Evolutionary conservation across 2,888 invertebrate species (phyloP), one percentile per base, ranked within the genome.

Genomic region (Volucella inflata): DNA sequence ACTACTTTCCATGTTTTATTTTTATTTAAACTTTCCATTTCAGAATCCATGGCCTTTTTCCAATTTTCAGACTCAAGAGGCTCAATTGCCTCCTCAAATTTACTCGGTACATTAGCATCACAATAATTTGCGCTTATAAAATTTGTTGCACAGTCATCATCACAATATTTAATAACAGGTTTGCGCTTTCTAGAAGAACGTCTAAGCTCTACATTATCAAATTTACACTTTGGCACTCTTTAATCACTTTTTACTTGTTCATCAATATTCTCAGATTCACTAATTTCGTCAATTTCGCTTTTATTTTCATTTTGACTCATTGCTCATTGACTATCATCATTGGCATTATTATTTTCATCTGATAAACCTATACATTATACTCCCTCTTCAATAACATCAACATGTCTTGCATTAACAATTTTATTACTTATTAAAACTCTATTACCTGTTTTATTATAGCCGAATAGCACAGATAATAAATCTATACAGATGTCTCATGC

Each of bases 1-100:
- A 89, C 88, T 74, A 90, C n/a, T 87, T 85, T 71, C 89, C 89
- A 90, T 21, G 89, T 90, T 40, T 89, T 85, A 74, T 90, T 90
- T 85, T 88, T 88, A 46, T 80, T 89, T 48, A 65, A 65, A 38
- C 64, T 65, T 48, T 38, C 10, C 14, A 65, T 44, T 44, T 65
- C 40, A 44, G 11, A 50, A n/a, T 65, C 64, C 38, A 65, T 65
- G 16, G 64, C 38, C 6, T 21, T 16, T 65, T 50, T 50, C 36
- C 64, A 65, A 65, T 65, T 50, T 62, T 17, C 14, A 60, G 60
- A 60, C 21, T 60, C 60, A 17, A 10, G 3, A 17, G 42, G 42
- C 60, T 60, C 42, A 60, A 44, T 60, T 2, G 44, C 60, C 17
- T 60, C 44, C 2, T 42, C 17, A 16, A 60, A 60, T 12, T 42